A percentile compares a stretch with the other conserved stretches of the same genome.
Evolutionary conservation across 2,797 vertebrate species (phyloP).

Genomic region (Tapirus indicus): DNA sequence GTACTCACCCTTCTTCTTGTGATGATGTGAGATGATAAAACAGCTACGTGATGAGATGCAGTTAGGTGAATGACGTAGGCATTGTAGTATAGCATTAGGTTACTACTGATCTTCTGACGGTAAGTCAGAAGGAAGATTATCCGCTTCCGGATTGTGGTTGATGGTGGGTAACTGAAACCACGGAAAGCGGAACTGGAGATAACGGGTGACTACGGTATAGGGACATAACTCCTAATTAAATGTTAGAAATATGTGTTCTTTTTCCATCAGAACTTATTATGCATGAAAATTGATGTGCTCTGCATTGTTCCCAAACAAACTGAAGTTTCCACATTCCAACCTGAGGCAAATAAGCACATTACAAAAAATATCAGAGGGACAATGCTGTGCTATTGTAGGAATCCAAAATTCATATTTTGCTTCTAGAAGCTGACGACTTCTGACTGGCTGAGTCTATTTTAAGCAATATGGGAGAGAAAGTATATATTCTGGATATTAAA

Average conservation of each 20-base stretch:
- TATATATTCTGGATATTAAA: background rate
- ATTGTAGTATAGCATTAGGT: too few relatives aligned
- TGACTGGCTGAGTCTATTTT: slow-evolving; percentile 55
- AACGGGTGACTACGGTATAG: background rate
- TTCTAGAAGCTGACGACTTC: slow-evolving; percentile 44
- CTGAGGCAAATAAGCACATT: background rate
- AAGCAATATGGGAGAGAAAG: background rate
- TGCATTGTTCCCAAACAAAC: background rate
- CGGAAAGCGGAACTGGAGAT: too few relatives aligned
- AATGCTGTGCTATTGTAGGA: background rate
- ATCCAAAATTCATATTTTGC: background rate
- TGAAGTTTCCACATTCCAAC: background rate
- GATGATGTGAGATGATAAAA: too few relatives aligned
- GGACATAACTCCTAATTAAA: slow-evolving; percentile 27
- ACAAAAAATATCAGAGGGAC: background rate
- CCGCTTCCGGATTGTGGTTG: too few relatives aligned
- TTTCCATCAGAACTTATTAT: background rate
- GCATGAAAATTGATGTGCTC: background rate
- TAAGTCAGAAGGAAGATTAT: too few relatives aligned
- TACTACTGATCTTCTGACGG: too few relatives aligned
- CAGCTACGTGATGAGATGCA: too few relatives aligned
- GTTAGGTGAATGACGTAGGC: too few relatives aligned
- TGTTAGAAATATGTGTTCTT: background rate
- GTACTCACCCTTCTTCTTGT: too few relatives aligned
- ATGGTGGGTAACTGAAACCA: too few relatives aligned